These are phyloP conservation scores for Graptemys geographica DNA, from an alignment of 2,797 vertebrate genomes.

Conservation along the genomic window DNA sequence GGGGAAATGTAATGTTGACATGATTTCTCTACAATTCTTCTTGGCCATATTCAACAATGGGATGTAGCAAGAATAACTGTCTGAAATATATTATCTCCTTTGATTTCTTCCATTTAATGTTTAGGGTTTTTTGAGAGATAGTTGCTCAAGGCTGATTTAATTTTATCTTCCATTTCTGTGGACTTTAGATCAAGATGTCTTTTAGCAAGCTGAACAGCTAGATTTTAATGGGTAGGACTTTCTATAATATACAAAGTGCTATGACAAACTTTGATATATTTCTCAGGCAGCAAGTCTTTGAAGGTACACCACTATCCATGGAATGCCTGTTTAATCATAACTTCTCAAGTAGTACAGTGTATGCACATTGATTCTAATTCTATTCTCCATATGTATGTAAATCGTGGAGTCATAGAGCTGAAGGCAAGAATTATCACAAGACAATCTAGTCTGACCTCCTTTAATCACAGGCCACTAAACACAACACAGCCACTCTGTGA, in stretches of 20 bases:
- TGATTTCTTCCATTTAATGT: slow-evolving; percentile 53
- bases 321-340: not conserved
- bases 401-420: not conserved
- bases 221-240: slow-evolving; percentile 38
- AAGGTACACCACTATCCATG: not conserved
- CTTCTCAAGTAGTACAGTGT: not conserved
- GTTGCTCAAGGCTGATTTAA: slow-evolving; percentile 58
- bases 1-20: not conserved
- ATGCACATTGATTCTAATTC: not conserved
- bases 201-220: slow-evolving; percentile 55
- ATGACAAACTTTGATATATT: not conserved
- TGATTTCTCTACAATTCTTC: slow-evolving; percentile 40
- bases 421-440: not conserved
- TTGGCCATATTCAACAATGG: slow-evolving; percentile 43
- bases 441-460: not conserved
- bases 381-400: not conserved
- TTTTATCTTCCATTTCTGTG: slow-evolving; percentile 50
- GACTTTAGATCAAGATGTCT: slow-evolving; percentile 45
- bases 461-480: not conserved
- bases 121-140: slow-evolving; percentile 33
- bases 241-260: not conserved
- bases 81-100: not conserved
- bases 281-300: not conserved
- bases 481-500: not conserved
- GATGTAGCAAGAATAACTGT: slow-evolving; percentile 22